Conservation (phyloP, 2,797 vertebrate genomes). For the Arnoldichthys spilopterus region DNA sequence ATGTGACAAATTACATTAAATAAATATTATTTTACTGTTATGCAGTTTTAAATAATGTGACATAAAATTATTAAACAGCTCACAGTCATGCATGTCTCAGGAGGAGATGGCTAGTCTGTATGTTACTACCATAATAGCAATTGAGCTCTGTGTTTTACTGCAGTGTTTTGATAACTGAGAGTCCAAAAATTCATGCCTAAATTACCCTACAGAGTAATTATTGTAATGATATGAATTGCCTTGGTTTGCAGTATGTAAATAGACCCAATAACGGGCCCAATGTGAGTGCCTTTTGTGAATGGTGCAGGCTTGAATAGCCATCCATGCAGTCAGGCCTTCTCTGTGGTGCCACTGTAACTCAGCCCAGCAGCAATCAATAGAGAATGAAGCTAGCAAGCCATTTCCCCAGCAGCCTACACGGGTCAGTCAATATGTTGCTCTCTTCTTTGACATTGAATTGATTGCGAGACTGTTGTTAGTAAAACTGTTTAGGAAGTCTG, state of each 20-base stretch:
- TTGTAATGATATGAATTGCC: slow-evolving; percentile 27
- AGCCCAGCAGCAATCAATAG: slow-evolving; percentile 62
- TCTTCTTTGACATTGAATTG: slow-evolving; percentile 64
- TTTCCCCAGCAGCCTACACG: slow-evolving; percentile 58
- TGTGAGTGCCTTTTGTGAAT: slow-evolving; percentile 48
- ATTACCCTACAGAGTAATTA: slow-evolving; percentile 25
- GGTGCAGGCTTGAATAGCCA: slow-evolving; percentile 49
- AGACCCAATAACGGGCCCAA: slow-evolving; percentile 36
- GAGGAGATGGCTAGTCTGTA: not conserved
- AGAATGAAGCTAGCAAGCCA: slow-evolving; percentile 55
- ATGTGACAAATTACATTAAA: not conserved
- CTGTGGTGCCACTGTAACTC: slow-evolving; percentile 57
- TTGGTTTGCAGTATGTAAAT: slow-evolving; percentile 43
- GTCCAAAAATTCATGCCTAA: slow-evolving; percentile 25
- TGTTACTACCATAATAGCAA: not conserved
- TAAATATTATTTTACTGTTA: not conserved
- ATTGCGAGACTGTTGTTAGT: slow-evolving; percentile 55
- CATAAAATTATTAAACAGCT: too few species aligned
- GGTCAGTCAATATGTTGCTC: slow-evolving; percentile 67
- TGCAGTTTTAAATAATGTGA: not conserved
- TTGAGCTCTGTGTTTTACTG: not conserved
- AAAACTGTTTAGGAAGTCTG: slow-evolving; percentile 57
- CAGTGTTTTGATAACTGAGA: not conserved
- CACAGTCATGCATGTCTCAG: not conserved
- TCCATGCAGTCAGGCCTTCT: slow-evolving; percentile 48